Base-by-base conservation (phyloP, 2,797 vertebrate genomes). In the Macropodus opercularis region DNA sequence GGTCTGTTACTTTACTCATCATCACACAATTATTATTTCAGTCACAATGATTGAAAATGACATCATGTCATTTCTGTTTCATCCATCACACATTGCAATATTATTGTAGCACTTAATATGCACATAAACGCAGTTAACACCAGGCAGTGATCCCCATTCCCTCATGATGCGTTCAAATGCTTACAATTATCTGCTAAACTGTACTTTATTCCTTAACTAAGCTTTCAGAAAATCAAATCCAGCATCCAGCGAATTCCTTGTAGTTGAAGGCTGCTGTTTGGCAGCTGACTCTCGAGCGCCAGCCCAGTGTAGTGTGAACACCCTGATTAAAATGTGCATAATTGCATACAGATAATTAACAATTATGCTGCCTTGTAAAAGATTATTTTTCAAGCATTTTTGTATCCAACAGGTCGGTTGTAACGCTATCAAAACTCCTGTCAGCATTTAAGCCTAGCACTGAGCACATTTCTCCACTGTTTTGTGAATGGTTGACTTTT, bases 251-350 rank as follows among this genome's bases (percentile, higher is more conserved):
- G 34, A 23, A 22, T 24, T 15, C 15, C 31, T 21, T 14, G 17
- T 3, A 29, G 29, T 62, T 4, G 6, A 34, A 31, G 14, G 17
- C 21, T n/a, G n/a, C 44, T 12, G 23, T 22, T 44, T 51, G 60
- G 34, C 50, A 48, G 61, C 52, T 27, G 24, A 42, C 42, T 36
- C 35, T 63, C 13, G 8, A 46, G 41, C 39, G 6, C 18, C 35
- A 29, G 48, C 40, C 41, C 53, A 40, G 23, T 23, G 36, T 23
- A 38, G n/a, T 18, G 44, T 14, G 32, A 55, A 31, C 55, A 32
- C 22, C 11, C 55, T 49, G 55, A 68, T 73, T 55, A 59, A 69
- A 67, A 38, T 34, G 2, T 31, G 54, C 36, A 63, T 62, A 61
- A 64, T 57, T 22, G 54, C 10, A 36, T 24, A 17, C 44, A 38